These are phyloP conservation scores for Maccullochella peelii DNA, from an alignment of 2,113 vertebrate species.

Conservation along the genomic window DNA sequence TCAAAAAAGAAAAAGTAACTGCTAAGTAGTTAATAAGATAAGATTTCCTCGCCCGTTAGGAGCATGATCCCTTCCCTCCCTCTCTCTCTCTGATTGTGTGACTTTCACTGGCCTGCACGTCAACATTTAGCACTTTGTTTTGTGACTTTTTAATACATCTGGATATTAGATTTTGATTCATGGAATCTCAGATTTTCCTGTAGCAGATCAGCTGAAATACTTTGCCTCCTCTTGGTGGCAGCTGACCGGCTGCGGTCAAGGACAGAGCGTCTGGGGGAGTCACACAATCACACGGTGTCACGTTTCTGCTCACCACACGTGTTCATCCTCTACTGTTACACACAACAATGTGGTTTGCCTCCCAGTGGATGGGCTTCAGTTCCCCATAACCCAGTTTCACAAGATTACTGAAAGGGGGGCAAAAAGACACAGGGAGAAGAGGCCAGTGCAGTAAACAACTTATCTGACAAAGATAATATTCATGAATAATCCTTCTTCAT, in stretches of 20 bases:
- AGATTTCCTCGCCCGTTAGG: constrained; percentile 40
- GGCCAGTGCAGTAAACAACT: not conserved
- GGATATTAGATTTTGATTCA: not conserved
- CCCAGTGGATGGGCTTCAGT: constrained; percentile 11
- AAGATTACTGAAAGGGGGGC: not conserved
- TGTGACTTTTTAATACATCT: not conserved
- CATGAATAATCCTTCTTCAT: not conserved
- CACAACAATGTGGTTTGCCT: constrained; percentile 41
- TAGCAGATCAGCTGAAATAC: constrained; percentile 30
- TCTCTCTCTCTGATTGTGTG: not conserved
- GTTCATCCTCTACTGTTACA: constrained; percentile 40
- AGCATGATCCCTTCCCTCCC: not conserved
- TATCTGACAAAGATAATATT: not conserved
- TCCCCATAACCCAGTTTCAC: constrained; percentile 1
- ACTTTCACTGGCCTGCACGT: constrained; percentile 19
- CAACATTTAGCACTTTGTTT: not conserved
- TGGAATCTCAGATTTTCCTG: not conserved
- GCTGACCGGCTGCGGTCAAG: constrained; percentile 48
- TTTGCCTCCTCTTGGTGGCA: constrained; percentile 18
- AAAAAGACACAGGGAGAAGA: not conserved
- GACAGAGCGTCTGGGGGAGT: constrained; percentile 23
- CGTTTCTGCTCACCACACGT: constrained; percentile 56
- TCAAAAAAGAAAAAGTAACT: constrained; percentile 61
- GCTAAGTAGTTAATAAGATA: constrained; percentile 72
- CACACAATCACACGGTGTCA: constrained; percentile 62